Evolutionary conservation across 2,113 vertebrate species (phyloP).

Genomic region (Nibea coibor): DNA sequence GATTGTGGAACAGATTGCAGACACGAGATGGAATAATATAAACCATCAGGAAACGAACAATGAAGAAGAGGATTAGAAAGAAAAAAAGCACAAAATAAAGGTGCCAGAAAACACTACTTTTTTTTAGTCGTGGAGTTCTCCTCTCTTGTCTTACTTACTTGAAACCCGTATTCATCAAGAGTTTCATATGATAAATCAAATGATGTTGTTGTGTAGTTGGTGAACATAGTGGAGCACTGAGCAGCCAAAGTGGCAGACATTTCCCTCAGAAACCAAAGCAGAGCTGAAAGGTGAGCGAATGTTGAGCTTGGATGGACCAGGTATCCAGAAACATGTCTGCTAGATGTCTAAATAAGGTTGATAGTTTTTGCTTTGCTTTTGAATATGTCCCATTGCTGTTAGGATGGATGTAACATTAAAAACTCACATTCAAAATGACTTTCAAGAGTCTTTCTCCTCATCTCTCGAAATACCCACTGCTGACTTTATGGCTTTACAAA

Average conservation of each 20-base stretch:
- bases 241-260: neutral
- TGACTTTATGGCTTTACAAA: conserved; percentile 43
- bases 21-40: neutral
- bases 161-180: neutral
- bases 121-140: neutral
- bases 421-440: neutral
- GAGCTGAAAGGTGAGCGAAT: neutral
- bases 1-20: neutral
- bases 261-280: neutral
- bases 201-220: neutral
- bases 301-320: neutral
- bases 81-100: neutral
- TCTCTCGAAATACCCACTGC: conserved; percentile 14
- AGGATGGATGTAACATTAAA: neutral
- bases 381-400: neutral
- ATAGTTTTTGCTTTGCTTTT: neutral
- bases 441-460: neutral
- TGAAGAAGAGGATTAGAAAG: neutral
- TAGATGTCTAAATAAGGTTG: neutral
- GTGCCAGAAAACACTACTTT: neutral
- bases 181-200: neutral
- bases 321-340: neutral
- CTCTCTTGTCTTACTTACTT: neutral
- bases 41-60: neutral
- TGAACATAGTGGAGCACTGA: neutral